Evolutionary conservation across 2,888 invertebrate genomes (phyloP).

Genomic region (Pherbina coryleti): DNA sequence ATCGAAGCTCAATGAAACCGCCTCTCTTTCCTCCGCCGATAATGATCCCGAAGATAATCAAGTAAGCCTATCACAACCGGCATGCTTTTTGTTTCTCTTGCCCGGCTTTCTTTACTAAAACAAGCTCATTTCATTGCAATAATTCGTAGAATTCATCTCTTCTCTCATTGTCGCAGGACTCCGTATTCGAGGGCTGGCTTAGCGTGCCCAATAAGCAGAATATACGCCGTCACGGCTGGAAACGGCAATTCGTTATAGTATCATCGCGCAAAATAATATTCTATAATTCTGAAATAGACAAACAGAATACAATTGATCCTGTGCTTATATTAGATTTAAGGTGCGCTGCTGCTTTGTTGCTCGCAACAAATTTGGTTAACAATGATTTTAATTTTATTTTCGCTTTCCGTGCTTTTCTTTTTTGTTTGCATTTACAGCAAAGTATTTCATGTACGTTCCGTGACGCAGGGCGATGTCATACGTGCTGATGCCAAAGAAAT

Average conservation of each 20-base stretch:
- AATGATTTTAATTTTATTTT: neutral
- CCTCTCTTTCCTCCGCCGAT: slow-evolving; percentile 91
- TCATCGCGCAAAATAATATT: slow-evolving; percentile 97
- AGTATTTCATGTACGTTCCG: slow-evolving; percentile 98
- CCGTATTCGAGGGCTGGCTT: slow-evolving; percentile 94
- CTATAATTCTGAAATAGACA: slow-evolving; percentile 94
- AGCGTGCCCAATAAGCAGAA: slow-evolving; percentile 96
- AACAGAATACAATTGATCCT: slow-evolving; percentile 90
- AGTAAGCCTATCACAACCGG: slow-evolving; percentile 52
- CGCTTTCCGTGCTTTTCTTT: slow-evolving; percentile 8
- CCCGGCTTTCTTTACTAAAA: slow-evolving; percentile 25
- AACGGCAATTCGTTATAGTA: slow-evolving; percentile 96
- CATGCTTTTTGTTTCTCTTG: slow-evolving; percentile 16
- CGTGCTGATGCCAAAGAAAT: slow-evolving; percentile 99
- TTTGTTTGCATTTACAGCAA: slow-evolving; percentile 76
- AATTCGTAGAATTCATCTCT: slow-evolving; percentile 59
- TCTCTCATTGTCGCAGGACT: slow-evolving; percentile 72
- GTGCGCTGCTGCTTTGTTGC: slow-evolving; percentile 71
- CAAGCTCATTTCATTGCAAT: slow-evolving; percentile 36
- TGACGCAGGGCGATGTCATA: slow-evolving; percentile 99
- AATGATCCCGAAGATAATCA: slow-evolving; percentile 83
- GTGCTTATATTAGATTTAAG: slow-evolving; percentile 95
- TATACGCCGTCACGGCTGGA: slow-evolving; percentile 95
- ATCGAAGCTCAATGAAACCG: slow-evolving; percentile 90
- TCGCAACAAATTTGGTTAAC: neutral